These are phyloP conservation scores for Drosophila navojoa DNA, from an alignment of 1,140 invertebrate species.

Conservation along the genomic window DNA sequence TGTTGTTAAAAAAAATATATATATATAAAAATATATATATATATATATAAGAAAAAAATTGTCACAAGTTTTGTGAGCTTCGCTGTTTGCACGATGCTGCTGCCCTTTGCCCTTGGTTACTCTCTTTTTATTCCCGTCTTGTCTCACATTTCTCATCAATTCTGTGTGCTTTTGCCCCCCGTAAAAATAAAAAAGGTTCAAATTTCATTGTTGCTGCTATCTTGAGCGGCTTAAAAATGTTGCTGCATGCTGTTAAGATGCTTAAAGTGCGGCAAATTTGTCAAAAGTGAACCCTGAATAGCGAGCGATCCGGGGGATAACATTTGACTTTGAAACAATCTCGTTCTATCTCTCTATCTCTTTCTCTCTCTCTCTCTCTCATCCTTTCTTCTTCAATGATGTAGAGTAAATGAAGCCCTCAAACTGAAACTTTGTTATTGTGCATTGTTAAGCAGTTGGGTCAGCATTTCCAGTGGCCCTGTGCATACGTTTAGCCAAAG, in stretches of 20 bases:
- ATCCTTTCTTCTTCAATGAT: neutral
- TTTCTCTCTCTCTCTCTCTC: neutral
- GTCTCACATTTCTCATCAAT: constrained; percentile 27
- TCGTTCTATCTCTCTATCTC: neutral
- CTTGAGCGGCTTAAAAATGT: constrained; percentile 46
- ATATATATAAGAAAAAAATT: constrained; percentile 12
- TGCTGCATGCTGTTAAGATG: constrained; percentile 39
- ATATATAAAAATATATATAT: neutral
- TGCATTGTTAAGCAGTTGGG: constrained; percentile 12
- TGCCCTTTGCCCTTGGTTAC: constrained; percentile 7
- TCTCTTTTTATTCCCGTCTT: neutral
- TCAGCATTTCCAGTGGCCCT: constrained; percentile 23
- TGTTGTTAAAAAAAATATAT: constrained; percentile 1
- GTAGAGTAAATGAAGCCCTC: constrained; percentile 19
- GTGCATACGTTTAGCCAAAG: constrained; percentile 18
- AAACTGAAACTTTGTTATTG: constrained; percentile 16
- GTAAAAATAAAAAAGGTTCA: constrained; percentile 31
- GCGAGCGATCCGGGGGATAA: constrained; percentile 14
- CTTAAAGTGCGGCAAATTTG: constrained; percentile 51
- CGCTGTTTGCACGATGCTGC: constrained; percentile 29
- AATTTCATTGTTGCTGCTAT: constrained; percentile 46
- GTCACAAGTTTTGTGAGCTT: constrained; percentile 46
- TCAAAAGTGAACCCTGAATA: constrained; percentile 22
- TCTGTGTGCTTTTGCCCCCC: constrained; percentile 11
- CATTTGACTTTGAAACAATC: constrained; percentile 19